A percentile compares a stretch with the other conserved stretches of the same genome.
phyloP scores from a whole-genome alignment of 2,888 invertebrate genomes.

The Drosophila mettleri region DNA sequence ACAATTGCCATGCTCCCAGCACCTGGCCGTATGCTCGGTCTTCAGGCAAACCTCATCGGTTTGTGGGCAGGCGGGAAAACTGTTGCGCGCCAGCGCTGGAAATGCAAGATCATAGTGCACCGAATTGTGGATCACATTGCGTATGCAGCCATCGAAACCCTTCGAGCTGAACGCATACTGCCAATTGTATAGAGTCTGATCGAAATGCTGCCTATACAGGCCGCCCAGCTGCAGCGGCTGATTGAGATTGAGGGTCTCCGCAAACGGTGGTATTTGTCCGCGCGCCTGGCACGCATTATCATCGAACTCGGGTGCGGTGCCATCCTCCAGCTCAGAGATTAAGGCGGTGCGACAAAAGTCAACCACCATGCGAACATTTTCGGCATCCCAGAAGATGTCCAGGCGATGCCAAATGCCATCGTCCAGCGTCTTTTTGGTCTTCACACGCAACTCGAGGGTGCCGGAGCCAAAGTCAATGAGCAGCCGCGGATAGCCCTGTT shows the following conservation, averaged over 20 bases:
- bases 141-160: constrained; percentile 97
- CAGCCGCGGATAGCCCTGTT: constrained; percentile 94
- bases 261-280: constrained; percentile 96
- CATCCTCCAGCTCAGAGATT: constrained; percentile 94
- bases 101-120: constrained; percentile 97
- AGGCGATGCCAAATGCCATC: constrained; percentile 99
- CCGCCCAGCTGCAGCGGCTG: constrained; percentile 97
- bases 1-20: constrained; percentile 96
- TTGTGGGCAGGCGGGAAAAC: constrained; percentile 95
- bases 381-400: constrained; percentile 97
- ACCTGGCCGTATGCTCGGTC: constrained; percentile 92
- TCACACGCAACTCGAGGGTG: constrained; percentile 92
- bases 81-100: constrained; percentile 94
- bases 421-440: constrained; percentile 93
- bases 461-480: constrained; percentile 98
- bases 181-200: constrained; percentile 94
- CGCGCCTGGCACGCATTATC: constrained; percentile 95
- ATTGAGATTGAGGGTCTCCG: constrained; percentile 97
- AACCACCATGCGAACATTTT: constrained; percentile 95
- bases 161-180: constrained; percentile 94
- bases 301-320: constrained; percentile 94
- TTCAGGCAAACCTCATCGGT: constrained; percentile 96
- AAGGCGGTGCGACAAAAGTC: constrained; percentile 96
- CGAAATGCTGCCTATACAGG: constrained; percentile 94
- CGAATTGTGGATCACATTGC: constrained; percentile 97